Percentiles rank a stretch among this genome's conserved stretches.
These are phyloP conservation scores for Verasper variegatus DNA, from an alignment of 2,113 vertebrate genomes.

Conservation along the genomic window DNA sequence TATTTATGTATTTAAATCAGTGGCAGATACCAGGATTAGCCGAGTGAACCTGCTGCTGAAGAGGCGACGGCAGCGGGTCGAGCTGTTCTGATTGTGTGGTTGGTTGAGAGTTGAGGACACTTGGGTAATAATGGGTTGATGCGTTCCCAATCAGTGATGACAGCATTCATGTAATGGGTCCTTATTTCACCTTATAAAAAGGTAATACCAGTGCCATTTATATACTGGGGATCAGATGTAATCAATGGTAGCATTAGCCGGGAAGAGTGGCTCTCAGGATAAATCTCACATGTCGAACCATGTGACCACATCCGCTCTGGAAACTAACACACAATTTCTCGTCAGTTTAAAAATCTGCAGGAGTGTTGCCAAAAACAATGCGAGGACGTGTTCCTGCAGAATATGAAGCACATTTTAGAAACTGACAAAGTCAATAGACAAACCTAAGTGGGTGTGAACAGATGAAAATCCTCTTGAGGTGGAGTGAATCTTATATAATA, in stretches of 20 bases:
- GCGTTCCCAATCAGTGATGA: constrained; percentile 57
- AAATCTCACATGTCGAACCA: neutral
- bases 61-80: neutral
- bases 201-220: constrained; percentile 29
- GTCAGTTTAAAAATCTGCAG: too few relatives aligned
- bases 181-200: constrained; percentile 22
- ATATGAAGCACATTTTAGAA: neutral
- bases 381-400: neutral
- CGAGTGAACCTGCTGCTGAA: neutral
- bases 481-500: too few relatives aligned
- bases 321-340: neutral
- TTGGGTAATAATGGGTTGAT: constrained; percentile 43
- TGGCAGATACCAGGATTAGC: neutral
- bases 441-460: too few relatives aligned
- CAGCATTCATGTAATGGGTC: constrained; percentile 51
- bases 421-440: neutral
- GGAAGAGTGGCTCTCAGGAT: neutral
- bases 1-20: neutral
- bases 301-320: neutral
- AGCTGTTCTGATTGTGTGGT: constrained; percentile 56
- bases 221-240: constrained; percentile 29
- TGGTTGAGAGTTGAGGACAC: constrained; percentile 43
- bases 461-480: too few relatives aligned
- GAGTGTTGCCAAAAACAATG: neutral
- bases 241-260: constrained; percentile 41